Evolutionary conservation across 2,888 invertebrate genomes (phyloP).

Genomic region (Cheilosia impressa): DNA sequence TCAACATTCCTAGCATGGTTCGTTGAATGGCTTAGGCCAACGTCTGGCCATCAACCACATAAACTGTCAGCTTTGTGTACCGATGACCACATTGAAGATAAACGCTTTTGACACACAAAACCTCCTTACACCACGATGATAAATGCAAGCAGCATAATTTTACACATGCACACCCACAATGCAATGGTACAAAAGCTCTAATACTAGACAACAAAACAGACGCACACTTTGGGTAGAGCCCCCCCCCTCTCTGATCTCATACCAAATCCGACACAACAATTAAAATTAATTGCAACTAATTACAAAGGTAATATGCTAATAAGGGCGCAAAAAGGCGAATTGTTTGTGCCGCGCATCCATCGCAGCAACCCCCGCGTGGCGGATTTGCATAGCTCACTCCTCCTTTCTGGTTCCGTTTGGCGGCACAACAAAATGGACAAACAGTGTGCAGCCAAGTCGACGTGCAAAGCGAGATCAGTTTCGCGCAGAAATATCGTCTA

Average conservation of each 20-base stretch:
- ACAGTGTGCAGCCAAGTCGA: conserved; percentile 61
- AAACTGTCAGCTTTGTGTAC: neutral
- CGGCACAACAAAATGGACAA: conserved; percentile 74
- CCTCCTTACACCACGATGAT: neutral
- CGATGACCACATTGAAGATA: conserved; percentile 16
- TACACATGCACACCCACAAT: neutral
- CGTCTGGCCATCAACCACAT: too few species aligned
- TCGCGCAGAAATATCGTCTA: conserved; percentile 2
- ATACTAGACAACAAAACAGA: conserved; percentile 12
- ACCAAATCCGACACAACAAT: conserved; percentile 77
- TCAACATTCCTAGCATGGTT: too few species aligned
- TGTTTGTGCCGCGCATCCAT: conserved; percentile 72
- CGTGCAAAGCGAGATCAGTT: conserved; percentile 34
- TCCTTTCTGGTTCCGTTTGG: conserved; percentile 68
- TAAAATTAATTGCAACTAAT: conserved; percentile 81
- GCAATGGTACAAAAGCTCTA: neutral
- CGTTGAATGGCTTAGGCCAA: too few species aligned
- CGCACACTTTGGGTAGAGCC: conserved; percentile 20
- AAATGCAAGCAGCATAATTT: too few species aligned
- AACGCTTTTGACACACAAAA: conserved; percentile 50
- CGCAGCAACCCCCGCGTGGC: conserved; percentile 36
- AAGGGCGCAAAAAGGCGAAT: conserved; percentile 72
- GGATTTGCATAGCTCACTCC: conserved; percentile 66
- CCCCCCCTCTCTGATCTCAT: conserved; percentile 39
- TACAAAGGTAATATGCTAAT: conserved; percentile 80